Conservation (phyloP, 2,113 vertebrate genomes). For the Siphamia tubifer region DNA sequence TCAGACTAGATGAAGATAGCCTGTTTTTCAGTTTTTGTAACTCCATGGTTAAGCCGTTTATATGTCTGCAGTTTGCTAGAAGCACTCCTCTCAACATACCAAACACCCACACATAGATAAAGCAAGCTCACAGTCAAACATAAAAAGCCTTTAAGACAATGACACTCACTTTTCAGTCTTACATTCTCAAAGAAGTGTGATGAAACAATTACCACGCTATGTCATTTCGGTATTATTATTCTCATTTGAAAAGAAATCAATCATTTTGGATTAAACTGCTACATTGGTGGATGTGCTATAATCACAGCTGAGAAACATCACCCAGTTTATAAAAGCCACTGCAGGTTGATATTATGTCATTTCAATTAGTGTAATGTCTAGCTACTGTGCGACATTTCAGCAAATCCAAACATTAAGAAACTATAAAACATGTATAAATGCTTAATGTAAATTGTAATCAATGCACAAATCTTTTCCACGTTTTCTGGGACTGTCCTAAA, state of each 20-base stretch:
- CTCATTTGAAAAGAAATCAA: background rate
- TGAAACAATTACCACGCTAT: background rate
- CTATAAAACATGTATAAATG: too few relatives aligned
- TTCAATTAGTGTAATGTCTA: too few relatives aligned
- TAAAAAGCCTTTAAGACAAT: conserved; percentile 17
- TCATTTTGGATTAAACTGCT: background rate
- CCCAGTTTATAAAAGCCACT: background rate
- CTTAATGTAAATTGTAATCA: too few relatives aligned
- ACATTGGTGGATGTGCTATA: background rate
- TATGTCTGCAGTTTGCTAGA: background rate
- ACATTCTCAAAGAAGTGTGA: background rate
- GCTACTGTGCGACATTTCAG: too few relatives aligned
- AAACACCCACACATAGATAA: conserved; percentile 13
- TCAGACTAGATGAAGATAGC: background rate
- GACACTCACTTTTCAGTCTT: background rate
- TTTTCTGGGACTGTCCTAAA: too few relatives aligned
- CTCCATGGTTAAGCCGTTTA: conserved; percentile 1
- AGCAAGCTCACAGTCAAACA: conserved; percentile 14
- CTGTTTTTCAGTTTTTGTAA: conserved; percentile 23
- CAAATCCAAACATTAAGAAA: too few relatives aligned
- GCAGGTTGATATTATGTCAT: background rate
- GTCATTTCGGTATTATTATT: background rate
- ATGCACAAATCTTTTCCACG: too few relatives aligned
- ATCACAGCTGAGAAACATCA: background rate
- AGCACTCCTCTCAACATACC: background rate